These are phyloP conservation scores for Tetropium fuscum DNA, from an alignment of 2,888 invertebrate genomes.

Conservation along the genomic window DNA sequence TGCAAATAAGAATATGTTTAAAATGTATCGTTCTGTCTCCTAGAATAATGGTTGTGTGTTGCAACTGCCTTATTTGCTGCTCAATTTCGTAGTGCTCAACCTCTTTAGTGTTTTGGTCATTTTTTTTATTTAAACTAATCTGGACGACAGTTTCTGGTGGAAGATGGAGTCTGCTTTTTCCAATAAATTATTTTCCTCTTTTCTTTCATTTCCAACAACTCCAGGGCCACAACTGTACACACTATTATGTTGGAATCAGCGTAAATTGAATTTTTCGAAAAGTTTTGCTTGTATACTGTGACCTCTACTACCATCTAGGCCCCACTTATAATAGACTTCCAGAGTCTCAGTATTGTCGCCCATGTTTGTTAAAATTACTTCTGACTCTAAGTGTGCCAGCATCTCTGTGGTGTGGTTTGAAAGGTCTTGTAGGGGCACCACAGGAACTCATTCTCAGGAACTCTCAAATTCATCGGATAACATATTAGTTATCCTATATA, in stretches of 20 bases:
- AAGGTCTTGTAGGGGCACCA: constrained; percentile 18
- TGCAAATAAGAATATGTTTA: constrained; percentile 27
- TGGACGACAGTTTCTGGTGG: constrained; percentile 23
- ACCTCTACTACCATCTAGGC: too few relatives aligned
- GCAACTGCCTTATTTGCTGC: constrained; percentile 20
- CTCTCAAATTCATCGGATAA: too few relatives aligned
- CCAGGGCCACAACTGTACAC: constrained; percentile 19
- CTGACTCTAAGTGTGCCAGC: constrained; percentile 4
- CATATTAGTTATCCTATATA: too few relatives aligned
- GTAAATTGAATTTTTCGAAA: constrained; percentile 20
- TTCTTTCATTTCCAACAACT: not conserved
- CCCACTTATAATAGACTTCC: constrained; percentile 22
- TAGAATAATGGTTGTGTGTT: constrained; percentile 18
- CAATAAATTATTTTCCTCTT: constrained; percentile 23
- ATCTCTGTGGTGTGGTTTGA: constrained; percentile 1
- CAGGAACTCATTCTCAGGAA: constrained; percentile 4
- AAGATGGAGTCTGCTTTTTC: constrained; percentile 27
- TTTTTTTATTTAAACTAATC: constrained; percentile 28
- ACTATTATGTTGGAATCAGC: constrained; percentile 24
- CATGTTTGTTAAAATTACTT: constrained; percentile 6
- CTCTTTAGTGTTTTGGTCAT: constrained; percentile 14
- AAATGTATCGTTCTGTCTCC: constrained; percentile 17
- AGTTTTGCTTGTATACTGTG: constrained; percentile 27
- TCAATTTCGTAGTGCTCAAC: constrained; percentile 11
- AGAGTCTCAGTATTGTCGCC: constrained; percentile 6